phyloP scores from a whole-genome alignment of 2,888 invertebrate species.

The Allophyes oxyacanthae region DNA sequence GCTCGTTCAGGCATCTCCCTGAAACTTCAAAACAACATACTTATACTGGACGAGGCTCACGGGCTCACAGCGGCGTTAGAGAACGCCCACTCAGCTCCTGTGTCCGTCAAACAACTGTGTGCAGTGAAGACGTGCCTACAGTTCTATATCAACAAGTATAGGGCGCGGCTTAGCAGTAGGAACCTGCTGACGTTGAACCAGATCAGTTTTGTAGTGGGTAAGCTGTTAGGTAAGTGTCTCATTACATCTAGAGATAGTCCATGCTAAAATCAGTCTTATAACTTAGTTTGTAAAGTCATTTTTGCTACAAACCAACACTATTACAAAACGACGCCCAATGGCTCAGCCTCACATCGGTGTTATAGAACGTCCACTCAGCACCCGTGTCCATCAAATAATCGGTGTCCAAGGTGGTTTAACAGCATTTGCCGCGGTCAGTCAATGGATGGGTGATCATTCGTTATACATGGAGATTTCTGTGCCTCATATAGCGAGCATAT shows the following conservation, averaged over 20 bases:
- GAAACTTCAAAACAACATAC: slow-evolving; percentile 91
- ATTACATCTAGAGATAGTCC: neutral
- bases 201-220: slow-evolving; percentile 93
- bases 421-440: no score
- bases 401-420: no score
- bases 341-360: no score
- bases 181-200: slow-evolving; percentile 96
- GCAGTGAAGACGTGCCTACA: slow-evolving; percentile 91
- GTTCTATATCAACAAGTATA: slow-evolving; percentile 93
- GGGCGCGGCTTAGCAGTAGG: slow-evolving; percentile 92
- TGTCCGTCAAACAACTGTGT: slow-evolving; percentile 91
- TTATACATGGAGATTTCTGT: no score
- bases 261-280: no score
- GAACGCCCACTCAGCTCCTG: slow-evolving; percentile 94
- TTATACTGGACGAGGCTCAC: slow-evolving; percentile 99
- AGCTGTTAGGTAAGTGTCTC: slow-evolving; percentile 85
- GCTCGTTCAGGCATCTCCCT: slow-evolving; percentile 81
- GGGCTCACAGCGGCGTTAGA: slow-evolving; percentile 97
- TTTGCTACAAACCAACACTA: no score
- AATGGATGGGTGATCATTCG: no score
- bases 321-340: no score
- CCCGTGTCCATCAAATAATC: no score
- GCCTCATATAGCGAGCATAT: neutral
- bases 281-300: no score
- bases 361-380: no score